Evolutionary conservation across 2,797 vertebrate species (phyloP).

Genomic region (Rhyacichthys aspro): DNA sequence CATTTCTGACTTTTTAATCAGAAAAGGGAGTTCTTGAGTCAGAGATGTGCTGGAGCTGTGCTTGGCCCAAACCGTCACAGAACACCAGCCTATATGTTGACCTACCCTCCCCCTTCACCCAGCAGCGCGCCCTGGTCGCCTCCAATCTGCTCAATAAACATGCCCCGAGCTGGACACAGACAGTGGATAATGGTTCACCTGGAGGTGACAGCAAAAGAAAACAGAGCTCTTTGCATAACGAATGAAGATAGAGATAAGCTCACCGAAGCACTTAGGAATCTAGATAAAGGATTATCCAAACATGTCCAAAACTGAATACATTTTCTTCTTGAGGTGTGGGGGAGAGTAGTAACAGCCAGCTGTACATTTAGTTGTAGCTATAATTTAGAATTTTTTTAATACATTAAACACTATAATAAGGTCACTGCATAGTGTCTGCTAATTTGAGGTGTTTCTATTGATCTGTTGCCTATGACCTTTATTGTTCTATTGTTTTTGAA

Average conservation of each 20-base stretch:
- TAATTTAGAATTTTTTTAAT: neutral
- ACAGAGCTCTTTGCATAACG: constrained; percentile 76
- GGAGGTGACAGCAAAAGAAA: constrained; percentile 78
- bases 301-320: constrained; percentile 59
- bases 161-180: constrained; percentile 62
- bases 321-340: constrained; percentile 33
- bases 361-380: constrained; percentile 9
- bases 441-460: constrained; percentile 6
- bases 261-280: constrained; percentile 65
- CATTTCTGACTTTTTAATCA: constrained; percentile 58
- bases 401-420: neutral
- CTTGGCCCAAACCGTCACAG: constrained; percentile 47
- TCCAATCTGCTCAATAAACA: constrained; percentile 76
- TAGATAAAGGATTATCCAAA: constrained; percentile 71
- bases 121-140: constrained; percentile 32
- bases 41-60: constrained; percentile 27
- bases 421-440: too few species aligned
- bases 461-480: too few species aligned
- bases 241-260: constrained; percentile 73
- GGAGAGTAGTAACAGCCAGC: constrained; percentile 11
- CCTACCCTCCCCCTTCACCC: constrained; percentile 29
- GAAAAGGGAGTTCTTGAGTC: constrained; percentile 31
- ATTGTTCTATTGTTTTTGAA: too few species aligned
- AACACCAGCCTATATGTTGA: constrained; percentile 45
- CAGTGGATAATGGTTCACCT: constrained; percentile 77